phyloP scores from a whole-genome alignment of 2,113 vertebrate species.

The Epinephelus moara region DNA sequence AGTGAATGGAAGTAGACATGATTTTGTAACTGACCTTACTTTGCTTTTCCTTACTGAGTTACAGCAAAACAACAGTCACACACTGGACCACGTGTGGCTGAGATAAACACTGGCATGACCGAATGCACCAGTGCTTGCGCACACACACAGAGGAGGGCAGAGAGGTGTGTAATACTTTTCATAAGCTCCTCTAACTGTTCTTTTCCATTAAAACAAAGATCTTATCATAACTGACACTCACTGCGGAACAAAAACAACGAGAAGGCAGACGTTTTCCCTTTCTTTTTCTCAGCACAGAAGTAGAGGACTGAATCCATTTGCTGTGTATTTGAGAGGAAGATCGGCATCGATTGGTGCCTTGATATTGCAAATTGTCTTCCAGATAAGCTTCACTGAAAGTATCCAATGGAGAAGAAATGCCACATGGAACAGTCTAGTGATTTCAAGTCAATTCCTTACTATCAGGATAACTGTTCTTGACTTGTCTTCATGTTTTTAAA shows the following conservation, averaged over 20 bases:
- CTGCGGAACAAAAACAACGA: background rate
- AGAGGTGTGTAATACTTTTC: background rate
- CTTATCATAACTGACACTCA: background rate
- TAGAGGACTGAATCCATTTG: background rate
- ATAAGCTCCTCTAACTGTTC: background rate
- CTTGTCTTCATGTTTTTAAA: background rate
- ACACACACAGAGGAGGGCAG: background rate
- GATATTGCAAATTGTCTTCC: background rate
- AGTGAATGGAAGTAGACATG: slow-evolving; percentile 29
- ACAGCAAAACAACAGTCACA: background rate
- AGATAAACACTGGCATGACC: slow-evolving; percentile 18
- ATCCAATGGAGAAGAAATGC: background rate
- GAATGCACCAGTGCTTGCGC: background rate
- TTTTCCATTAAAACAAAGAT: background rate
- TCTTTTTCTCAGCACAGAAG: background rate
- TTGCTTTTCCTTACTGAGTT: slow-evolving; percentile 8
- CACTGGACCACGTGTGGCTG: background rate
- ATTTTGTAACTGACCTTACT: background rate
- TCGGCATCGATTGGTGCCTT: background rate
- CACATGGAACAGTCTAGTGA: background rate
- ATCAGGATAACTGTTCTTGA: background rate
- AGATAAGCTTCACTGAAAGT: background rate
- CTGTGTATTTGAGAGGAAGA: background rate
- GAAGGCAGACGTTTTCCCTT: background rate
- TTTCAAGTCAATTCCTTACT: background rate